These are phyloP conservation scores for Alouatta palliata DNA, from an alignment of 2,113 vertebrate genomes.

Conservation along the genomic window DNA sequence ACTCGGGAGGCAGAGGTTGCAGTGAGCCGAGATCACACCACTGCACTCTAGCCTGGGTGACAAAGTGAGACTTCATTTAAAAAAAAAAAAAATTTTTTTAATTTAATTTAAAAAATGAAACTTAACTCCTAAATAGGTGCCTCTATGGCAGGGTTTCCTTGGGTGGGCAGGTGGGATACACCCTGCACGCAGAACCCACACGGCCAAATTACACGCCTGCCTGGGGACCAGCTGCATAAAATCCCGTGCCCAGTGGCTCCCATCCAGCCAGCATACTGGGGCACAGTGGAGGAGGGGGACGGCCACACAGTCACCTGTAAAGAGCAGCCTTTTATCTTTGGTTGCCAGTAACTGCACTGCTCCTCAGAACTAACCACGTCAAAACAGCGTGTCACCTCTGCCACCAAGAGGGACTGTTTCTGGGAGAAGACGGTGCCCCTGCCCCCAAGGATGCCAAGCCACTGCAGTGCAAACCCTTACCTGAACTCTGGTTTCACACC, in stretches of 20 bases:
- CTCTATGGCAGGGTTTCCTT: background rate
- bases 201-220: background rate
- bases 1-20: too few relatives aligned
- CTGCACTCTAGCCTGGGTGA: too few relatives aligned
- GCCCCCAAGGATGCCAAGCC: rapidly evolving
- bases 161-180: background rate
- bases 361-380: rapidly evolving
- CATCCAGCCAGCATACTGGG: background rate
- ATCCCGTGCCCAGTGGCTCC: rapidly evolving
- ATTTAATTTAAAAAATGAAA: too few relatives aligned
- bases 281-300: background rate
- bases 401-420: background rate
- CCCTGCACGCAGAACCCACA: background rate
- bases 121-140: too few relatives aligned
- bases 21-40: too few relatives aligned
- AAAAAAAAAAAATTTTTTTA: too few relatives aligned
- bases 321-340: background rate
- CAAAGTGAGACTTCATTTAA: rapidly evolving
- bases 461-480: constrained; percentile 77
- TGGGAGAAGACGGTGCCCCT: rapidly evolving
- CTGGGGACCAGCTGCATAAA: background rate
- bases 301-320: background rate
- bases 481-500: constrained; percentile 97
- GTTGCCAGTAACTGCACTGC: background rate
- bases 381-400: rapidly evolving